Conservation (phyloP, 2,888 invertebrate species). For the Pseudococcus jackbeardsleyi region DNA sequence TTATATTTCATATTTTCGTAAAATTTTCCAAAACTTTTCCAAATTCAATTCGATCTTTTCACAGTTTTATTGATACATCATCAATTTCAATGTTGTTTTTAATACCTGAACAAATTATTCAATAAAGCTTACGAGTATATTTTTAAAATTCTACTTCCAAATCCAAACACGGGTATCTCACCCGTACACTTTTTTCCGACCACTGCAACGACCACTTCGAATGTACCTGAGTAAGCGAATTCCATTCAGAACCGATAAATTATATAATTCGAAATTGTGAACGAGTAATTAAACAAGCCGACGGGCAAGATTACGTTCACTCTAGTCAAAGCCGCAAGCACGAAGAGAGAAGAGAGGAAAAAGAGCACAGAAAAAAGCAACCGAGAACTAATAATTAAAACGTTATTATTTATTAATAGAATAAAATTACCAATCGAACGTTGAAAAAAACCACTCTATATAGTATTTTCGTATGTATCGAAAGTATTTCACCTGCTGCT, state of each 20-base stretch:
- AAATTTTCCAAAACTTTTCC: too few relatives aligned
- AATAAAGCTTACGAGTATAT: too few relatives aligned
- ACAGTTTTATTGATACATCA: too few relatives aligned
- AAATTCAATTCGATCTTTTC: too few relatives aligned
- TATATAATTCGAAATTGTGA: constrained; percentile 58
- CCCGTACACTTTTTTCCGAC: neutral
- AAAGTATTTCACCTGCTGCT: constrained; percentile 58
- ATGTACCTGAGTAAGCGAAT: neutral
- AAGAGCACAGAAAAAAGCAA: neutral
- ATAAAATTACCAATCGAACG: constrained; percentile 50
- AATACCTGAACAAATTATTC: too few relatives aligned
- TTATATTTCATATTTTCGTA: too few relatives aligned
- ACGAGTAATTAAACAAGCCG: constrained; percentile 59
- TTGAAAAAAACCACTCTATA: constrained; percentile 1
- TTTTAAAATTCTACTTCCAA: too few relatives aligned
- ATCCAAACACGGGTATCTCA: neutral
- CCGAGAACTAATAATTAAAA: constrained; percentile 55
- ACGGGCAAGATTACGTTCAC: neutral
- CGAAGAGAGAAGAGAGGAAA: neutral
- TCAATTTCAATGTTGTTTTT: too few relatives aligned
- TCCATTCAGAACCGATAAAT: constrained; percentile 54
- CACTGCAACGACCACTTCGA: neutral
- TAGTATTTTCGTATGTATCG: constrained; percentile 6
- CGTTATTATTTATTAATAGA: constrained; percentile 59
- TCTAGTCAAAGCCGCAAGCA: neutral